Percentiles rank a stretch among this genome's conserved stretches.
Evolutionary conservation across 2,113 vertebrate genomes (phyloP).

Genomic region (Python bivittatus): DNA sequence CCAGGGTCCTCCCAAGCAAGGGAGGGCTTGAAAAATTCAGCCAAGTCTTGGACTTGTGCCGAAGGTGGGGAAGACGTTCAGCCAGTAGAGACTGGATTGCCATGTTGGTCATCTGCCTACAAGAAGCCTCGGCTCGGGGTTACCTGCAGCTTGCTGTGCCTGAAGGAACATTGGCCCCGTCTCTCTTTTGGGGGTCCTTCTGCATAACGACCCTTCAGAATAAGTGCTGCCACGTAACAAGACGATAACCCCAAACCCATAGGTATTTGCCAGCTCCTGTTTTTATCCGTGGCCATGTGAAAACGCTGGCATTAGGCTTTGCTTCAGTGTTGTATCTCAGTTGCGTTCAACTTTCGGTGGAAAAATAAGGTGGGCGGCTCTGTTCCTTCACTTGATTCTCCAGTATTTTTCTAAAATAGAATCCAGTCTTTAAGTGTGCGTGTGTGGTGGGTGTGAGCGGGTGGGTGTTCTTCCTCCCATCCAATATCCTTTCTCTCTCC

Average conservation of each 20-base stretch:
- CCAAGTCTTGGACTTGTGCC: neutral
- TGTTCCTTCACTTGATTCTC: neutral
- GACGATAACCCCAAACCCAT: neutral
- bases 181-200: neutral
- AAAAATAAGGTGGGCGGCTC: neutral
- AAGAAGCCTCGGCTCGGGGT: constrained; percentile 13
- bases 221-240: too few species aligned
- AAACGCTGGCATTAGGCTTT: too few species aligned
- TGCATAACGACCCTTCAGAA: too few species aligned
- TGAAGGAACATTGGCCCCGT: too few species aligned
- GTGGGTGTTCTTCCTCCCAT: neutral
- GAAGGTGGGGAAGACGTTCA: neutral
- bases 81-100: constrained; percentile 26
- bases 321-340: neutral
- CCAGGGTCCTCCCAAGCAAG: constrained; percentile 4
- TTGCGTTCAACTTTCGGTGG: rapidly evolving
- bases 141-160: neutral
- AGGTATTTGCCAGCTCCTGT: neutral
- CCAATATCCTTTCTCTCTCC: neutral
- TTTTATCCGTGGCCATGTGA: neutral
- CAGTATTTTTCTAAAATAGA: neutral
- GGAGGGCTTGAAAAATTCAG: constrained; percentile 21
- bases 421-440: neutral
- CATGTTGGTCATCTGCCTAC: neutral
- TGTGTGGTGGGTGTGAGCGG: neutral